A percentile compares a stretch with the other conserved stretches of the same genome.
phyloP scores from a whole-genome alignment of 2,888 invertebrate genomes.

The Galerucella calmariensis region DNA sequence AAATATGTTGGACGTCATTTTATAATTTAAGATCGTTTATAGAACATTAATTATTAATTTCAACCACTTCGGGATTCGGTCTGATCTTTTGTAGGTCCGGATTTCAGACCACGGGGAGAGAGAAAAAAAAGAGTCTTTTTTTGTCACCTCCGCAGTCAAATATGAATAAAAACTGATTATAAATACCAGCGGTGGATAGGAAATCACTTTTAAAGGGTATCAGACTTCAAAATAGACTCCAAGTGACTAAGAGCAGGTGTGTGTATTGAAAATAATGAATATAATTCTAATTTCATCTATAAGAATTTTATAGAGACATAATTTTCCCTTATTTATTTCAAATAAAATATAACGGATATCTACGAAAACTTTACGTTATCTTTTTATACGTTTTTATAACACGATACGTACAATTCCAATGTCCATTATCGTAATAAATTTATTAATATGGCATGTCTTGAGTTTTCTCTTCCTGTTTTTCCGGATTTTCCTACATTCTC shows the following conservation, averaged over 20 bases:
- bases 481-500: conserved; percentile 48
- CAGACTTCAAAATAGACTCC: background rate
- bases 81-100: conserved; percentile 43
- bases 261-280: too few species aligned
- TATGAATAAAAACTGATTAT: conserved; percentile 27
- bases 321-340: background rate
- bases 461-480: conserved; percentile 45
- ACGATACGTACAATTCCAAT: conserved; percentile 40
- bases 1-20: conserved; percentile 61
- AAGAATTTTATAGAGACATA: background rate
- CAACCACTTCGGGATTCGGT: conserved; percentile 49
- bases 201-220: background rate
- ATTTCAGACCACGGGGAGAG: conserved; percentile 39
- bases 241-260: background rate
- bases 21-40: conserved; percentile 58
- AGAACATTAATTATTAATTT: conserved; percentile 63
- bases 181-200: conserved; percentile 9
- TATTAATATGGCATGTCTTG: conserved; percentile 55
- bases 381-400: conserved; percentile 37
- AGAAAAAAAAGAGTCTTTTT: conserved; percentile 42
- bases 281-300: too few species aligned
- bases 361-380: conserved; percentile 34
- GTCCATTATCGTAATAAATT: conserved; percentile 57
- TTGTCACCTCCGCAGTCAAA: conserved; percentile 46
- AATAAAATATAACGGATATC: background rate